Base-by-base conservation (phyloP, 2,797 vertebrate genomes). In the Clarias platycephalus region DNA sequence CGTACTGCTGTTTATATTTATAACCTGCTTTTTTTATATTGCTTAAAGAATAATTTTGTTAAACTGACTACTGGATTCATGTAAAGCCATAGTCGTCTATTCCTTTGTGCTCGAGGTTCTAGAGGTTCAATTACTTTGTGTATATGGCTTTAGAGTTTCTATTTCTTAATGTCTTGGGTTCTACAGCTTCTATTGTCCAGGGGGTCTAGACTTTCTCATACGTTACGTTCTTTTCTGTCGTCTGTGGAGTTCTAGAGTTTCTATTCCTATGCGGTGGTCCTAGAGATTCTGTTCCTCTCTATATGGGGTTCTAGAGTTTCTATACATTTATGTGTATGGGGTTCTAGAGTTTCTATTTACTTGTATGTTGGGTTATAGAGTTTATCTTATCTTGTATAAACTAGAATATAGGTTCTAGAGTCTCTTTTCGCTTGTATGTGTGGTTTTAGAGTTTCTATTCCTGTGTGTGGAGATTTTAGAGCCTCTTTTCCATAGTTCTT, bases 1-100 rank as follows among this genome's bases (percentile, higher is more conserved):
- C 28, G 22, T n/a, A 68, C 55, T 66, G n/a, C 4, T 68, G 62
- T 24, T 63, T 89, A 89, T 91, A 90, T 86, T 84, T 88, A 66
- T 87, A 86, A 93, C 90, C 72, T 87, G 24, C 28, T 5, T 58
- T 40, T 40, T 24, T 40, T n/a, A 24, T 58, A 70, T 57, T 16
- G 2, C 16, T 71, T 3, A 70, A 40, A 75, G 55, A 37, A 62
- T 78, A 0, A 20, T 84, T 53, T 31, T 80, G 22, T 70, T 74
- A 18, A 26, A 22, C 22, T 53, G 34, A 62, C 20, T 12, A 53
- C 49, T 53, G 49, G 3, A 53, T 75, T 55, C 8, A 75, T 20
- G 18, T 6, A 18, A 64, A 44, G 13, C 55, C 76, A 15, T 37
- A 40, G 66, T 37, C 71, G 62, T 53, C 24, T 31, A 31, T 67